These are phyloP conservation scores for Aphis craccivora DNA, from an alignment of 1,140 invertebrate species.

Conservation along the genomic window DNA sequence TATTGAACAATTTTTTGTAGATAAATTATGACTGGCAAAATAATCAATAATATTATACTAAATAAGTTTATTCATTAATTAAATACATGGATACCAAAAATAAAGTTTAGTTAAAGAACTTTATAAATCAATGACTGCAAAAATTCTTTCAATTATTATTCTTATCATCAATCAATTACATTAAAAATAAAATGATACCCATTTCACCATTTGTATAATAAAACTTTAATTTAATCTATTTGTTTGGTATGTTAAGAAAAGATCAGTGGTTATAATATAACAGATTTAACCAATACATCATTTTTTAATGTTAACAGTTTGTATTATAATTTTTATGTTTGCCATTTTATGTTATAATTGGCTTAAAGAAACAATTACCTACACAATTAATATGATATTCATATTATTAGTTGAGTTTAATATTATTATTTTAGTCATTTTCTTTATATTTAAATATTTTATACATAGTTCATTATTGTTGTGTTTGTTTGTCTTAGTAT, in stretches of 20 bases:
- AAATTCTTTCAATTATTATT: background rate
- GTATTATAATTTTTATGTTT: background rate
- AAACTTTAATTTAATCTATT: background rate
- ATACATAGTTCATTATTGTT: background rate
- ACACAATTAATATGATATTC: background rate
- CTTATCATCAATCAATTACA: background rate
- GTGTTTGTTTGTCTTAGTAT: background rate
- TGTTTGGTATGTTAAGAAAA: background rate
- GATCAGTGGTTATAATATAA: background rate
- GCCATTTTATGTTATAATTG: background rate
- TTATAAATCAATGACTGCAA: background rate
- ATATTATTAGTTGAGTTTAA: background rate
- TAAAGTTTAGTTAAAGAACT: background rate
- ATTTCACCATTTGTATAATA: too few relatives aligned
- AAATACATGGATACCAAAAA: background rate
- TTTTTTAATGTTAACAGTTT: background rate
- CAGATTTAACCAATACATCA: background rate
- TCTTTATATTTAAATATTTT: background rate
- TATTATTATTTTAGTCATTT: slow-evolving; percentile 10
- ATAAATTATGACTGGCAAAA: background rate
- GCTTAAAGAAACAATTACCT: background rate
- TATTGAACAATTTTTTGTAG: background rate
- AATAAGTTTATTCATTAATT: background rate
- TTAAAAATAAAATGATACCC: too few relatives aligned
- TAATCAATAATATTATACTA: background rate